Base-by-base conservation (phyloP, 2,888 invertebrate species). In the Dryomyza anilis region DNA sequence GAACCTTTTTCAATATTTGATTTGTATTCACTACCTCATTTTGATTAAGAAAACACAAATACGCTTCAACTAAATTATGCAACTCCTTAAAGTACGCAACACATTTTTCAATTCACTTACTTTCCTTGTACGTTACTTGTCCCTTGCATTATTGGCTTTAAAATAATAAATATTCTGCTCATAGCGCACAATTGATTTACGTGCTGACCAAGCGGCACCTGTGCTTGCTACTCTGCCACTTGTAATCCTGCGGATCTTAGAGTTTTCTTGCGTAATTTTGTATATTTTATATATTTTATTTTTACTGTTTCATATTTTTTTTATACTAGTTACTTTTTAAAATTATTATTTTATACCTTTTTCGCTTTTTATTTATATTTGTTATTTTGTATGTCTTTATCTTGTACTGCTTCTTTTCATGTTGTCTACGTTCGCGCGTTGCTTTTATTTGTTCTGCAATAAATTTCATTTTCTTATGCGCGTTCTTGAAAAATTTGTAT, bases 161-260 rank as follows among this genome's bases (percentile, higher is more conserved):
- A n/a, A n/a, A n/a, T n/a, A n/a, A 12, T 23, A 56, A 58, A 58
- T 29, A 36, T 36, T 60, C 52, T 16, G 50, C 12, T 39, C 60
- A 46, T 60, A 39, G 27, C 52, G 39, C 39, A 27, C 50, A 60
- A 60, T 60, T 60, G 60, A 60, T 60, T 60, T 60, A 60, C 60
- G 60, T 60, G 52, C 39, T 33, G 29, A 58, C 58, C 46, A 43
- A 60, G 25, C 12, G 16, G 25, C 52, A 60, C 48, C 60, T 52
- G 36, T 52, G 52, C n/a, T n/a, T n/a, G n/a, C n/a, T n/a, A n/a
- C n/a, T n/a, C n/a, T n/a, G n/a, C n/a, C n/a, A n/a, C n/a, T n/a
- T n/a, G n/a, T n/a, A n/a, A n/a, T n/a, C n/a, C n/a, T n/a, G n/a
- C n/a, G n/a, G n/a, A n/a, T n/a, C n/a, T n/a, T n/a, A n/a, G n/a